Conservation (phyloP, 2,888 invertebrate species). For the Carpatolechia fugitivella region DNA sequence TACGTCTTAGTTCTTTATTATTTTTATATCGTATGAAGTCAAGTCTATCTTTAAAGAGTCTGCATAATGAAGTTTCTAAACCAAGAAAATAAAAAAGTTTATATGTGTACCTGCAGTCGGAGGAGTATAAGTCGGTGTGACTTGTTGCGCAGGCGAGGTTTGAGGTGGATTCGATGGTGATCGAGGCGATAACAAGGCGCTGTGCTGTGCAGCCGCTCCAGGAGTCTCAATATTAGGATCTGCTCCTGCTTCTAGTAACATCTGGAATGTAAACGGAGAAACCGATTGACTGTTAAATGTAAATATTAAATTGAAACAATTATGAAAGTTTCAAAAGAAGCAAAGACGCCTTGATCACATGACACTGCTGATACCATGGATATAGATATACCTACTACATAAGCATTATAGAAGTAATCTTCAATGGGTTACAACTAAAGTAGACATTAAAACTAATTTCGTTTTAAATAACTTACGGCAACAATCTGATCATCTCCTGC, state of each 20-base stretch:
- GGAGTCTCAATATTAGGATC: conserved; percentile 91
- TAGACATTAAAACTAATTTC: too few relatives aligned
- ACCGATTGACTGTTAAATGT: too few relatives aligned
- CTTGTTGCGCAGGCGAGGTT: conserved; percentile 41
- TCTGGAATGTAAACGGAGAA: conserved; percentile 51
- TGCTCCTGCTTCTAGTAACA: conserved; percentile 88
- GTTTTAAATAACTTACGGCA: conserved; percentile 62
- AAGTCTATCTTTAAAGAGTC: too few relatives aligned
- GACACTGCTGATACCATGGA: too few relatives aligned
- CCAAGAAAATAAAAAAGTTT: not conserved
- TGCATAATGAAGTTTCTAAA: not conserved
- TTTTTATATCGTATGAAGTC: too few relatives aligned
- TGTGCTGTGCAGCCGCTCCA: conserved; percentile 63
- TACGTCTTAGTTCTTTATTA: too few relatives aligned
- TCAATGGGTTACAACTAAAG: too few relatives aligned
- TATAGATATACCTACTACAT: too few relatives aligned
- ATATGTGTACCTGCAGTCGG: conserved; percentile 57
- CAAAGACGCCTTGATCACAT: too few relatives aligned
- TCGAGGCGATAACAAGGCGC: conserved; percentile 58
- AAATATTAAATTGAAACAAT: too few relatives aligned
- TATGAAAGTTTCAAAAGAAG: too few relatives aligned
- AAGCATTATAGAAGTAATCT: too few relatives aligned
- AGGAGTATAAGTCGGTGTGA: conserved; percentile 53
- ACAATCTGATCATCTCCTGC: conserved; percentile 89
- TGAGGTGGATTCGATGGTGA: conserved; percentile 35